Evolutionary conservation across 92 coral and sea anemone genomes (phyloP).

Genomic region (Zoanthus sansibaricus): DNA sequence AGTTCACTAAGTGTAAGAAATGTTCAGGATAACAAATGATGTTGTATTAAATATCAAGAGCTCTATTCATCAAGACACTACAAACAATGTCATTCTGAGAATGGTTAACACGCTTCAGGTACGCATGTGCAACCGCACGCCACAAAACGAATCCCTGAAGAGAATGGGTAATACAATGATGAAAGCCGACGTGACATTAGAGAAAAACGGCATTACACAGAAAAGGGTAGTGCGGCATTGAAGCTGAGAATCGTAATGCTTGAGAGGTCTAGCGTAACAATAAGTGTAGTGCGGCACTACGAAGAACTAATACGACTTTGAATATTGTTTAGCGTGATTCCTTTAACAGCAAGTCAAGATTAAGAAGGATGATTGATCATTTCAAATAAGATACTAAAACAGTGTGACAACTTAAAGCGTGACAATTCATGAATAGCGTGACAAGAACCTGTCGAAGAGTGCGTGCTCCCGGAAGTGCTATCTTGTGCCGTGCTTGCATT

Average conservation of each 20-base stretch:
- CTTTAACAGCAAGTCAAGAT: not conserved
- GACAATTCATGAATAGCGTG: not conserved
- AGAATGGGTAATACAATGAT: too few species aligned
- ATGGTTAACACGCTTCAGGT: too few species aligned
- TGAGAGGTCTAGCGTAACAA: too few species aligned
- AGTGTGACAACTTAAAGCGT: not conserved
- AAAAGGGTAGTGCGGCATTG: not conserved
- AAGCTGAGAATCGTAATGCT: not conserved
- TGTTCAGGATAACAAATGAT: too few species aligned
- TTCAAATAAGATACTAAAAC: not conserved
- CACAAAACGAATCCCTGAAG: too few species aligned
- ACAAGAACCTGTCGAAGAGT: slow-evolving; percentile 43
- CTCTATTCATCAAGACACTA: too few species aligned
- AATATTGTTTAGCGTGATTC: too few species aligned
- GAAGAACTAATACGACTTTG: too few species aligned
- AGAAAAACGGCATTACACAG: not conserved
- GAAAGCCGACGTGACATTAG: not conserved
- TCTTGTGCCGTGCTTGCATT: slow-evolving; percentile 48
- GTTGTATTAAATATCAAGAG: too few species aligned
- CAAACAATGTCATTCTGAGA: too few species aligned
- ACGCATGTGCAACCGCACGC: too few species aligned
- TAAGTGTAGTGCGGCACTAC: not conserved
- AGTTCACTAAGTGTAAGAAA: too few species aligned
- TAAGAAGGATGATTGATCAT: not conserved
- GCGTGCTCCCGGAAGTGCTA: slow-evolving; percentile 42